These are phyloP conservation scores for Heliconius nattereri DNA, from an alignment of 1,140 invertebrate genomes.

Conservation along the genomic window DNA sequence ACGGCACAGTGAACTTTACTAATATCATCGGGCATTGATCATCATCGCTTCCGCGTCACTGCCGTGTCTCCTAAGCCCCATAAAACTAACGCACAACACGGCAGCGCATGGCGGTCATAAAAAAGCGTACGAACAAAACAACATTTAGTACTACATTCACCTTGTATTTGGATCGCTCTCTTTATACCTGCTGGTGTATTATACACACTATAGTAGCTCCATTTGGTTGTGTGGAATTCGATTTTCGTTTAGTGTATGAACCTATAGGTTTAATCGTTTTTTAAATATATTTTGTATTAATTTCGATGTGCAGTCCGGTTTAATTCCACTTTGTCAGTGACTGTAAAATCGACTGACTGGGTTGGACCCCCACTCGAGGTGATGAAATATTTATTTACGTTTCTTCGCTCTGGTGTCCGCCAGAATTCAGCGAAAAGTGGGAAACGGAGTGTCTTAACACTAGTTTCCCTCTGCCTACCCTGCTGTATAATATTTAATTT, in stretches of 20 bases:
- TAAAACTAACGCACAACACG: conserved; percentile 21
- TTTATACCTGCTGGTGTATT: background rate
- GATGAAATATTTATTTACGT: too few relatives aligned
- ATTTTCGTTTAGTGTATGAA: background rate
- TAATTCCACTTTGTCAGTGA: too few relatives aligned
- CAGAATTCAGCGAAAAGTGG: too few relatives aligned
- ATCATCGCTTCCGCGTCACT: conserved; percentile 24
- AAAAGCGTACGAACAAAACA: conserved; percentile 28
- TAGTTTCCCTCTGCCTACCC: too few relatives aligned
- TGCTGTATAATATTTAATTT: too few relatives aligned
- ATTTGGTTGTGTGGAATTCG: background rate
- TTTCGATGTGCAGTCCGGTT: too few relatives aligned
- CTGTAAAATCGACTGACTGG: too few relatives aligned
- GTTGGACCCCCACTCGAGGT: too few relatives aligned
- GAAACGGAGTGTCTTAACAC: too few relatives aligned
- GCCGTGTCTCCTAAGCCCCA: conserved; percentile 7
- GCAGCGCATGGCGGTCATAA: conserved; percentile 21
- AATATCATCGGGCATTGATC: conserved; percentile 27
- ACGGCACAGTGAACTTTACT: conserved; percentile 8
- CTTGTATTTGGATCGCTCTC: conserved; percentile 12
- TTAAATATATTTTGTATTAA: too few relatives aligned
- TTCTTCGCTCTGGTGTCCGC: too few relatives aligned
- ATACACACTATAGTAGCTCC: background rate
- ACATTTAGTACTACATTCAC: conserved; percentile 21
- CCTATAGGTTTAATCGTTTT: too few relatives aligned